Evolutionary conservation across 2,797 vertebrate species (phyloP).

Genomic region (Sarcophilus harrisii): DNA sequence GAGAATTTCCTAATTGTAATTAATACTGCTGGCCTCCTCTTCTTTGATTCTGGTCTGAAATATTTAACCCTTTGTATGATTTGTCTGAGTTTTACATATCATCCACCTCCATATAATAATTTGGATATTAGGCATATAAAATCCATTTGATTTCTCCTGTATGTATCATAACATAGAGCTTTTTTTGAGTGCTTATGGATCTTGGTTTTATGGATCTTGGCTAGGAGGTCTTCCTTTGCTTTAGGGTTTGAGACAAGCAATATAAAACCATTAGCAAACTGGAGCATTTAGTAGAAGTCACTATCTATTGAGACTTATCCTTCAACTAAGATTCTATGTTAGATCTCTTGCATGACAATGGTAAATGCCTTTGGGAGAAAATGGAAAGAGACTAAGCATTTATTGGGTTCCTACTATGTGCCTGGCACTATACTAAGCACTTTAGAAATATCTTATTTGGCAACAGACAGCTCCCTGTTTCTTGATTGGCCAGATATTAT

Average conservation of each 20-base stretch:
- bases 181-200: neutral
- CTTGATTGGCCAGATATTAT: neutral
- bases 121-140: neutral
- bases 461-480: neutral
- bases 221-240: neutral
- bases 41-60: neutral
- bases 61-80: neutral
- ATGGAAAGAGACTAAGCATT: neutral
- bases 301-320: neutral
- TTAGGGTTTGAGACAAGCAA: neutral
- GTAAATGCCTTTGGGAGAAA: neutral
- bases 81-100: neutral
- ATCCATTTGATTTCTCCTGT: neutral
- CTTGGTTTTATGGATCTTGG: neutral
- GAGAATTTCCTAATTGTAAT: neutral
- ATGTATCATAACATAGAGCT: neutral
- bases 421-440: neutral
- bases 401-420: neutral
- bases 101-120: neutral
- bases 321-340: neutral
- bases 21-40: neutral
- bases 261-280: neutral
- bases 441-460: neutral
- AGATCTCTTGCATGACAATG: neutral
- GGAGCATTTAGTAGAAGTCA: neutral